Evolutionary conservation across 2,113 vertebrate species (phyloP), one percentile per base, ranked within the genome.

Genomic region (Oryzias woworae): DNA sequence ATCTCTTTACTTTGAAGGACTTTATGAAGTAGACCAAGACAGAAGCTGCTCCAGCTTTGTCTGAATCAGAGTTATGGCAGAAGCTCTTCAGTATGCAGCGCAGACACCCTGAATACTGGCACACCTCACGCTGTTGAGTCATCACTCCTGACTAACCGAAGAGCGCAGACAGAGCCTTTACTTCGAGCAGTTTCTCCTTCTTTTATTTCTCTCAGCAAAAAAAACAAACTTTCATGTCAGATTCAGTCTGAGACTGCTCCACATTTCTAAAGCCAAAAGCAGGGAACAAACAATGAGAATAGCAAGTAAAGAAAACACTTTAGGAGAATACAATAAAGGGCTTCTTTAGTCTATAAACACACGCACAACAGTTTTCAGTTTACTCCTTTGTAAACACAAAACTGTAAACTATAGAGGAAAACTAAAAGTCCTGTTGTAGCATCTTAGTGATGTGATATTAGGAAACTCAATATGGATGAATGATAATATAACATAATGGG

Each of bases 111-210:
- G 22, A 64, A 59, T 45, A 43, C 31, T 73, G 58, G 57, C 43
- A 57, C 23, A 57, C 47, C 43, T 67, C 43, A 22, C n/a, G 18
- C 14, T 56, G 49, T 49, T 71, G 36, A 69, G 62, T 63, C 68
- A 84, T 76, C 66, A 72, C 43, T 67, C 48, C 41, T 69, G 70
- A 70, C 62, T 71, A 61, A 59, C 24, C 68, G 48, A 8, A 58
- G 54, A 41, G 46, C 61, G 55, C 41, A 45, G 43, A 57, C 45
- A 28, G 28, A 69, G 46, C 36, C 52, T 31, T 80, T 56, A 66
- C 52, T 75, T 63, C 31, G 4, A 57, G 41, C 44, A 17, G 22
- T 69, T 41, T 59, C 14, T 73, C 47, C 54, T 49, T 43, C 31
- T 53, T n/a, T 59, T 24, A 31, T 48, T 20, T 49, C n/a, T 59